phyloP scores from a whole-genome alignment of 1,140 invertebrate species.

The Drosophila quadrilineata region DNA sequence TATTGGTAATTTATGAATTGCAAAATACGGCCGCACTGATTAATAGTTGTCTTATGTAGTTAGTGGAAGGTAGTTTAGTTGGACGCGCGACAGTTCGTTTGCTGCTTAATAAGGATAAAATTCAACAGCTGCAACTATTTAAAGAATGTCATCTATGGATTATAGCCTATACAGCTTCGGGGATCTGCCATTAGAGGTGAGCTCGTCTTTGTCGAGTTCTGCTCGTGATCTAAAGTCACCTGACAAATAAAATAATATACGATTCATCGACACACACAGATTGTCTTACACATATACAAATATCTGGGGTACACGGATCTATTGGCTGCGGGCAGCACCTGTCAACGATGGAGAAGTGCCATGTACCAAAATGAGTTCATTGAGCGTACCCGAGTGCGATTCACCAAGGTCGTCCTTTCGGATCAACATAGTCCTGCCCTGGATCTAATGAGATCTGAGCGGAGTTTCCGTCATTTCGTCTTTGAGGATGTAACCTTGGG shows the following conservation, averaged over 20 bases:
- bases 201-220: not conserved
- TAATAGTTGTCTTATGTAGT: conserved; percentile 26
- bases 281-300: conserved; percentile 85
- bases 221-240: conserved; percentile 54
- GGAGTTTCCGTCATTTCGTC: conserved; percentile 83
- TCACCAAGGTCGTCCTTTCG: conserved; percentile 82
- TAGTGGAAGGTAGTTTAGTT: conserved; percentile 28
- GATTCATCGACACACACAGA: conserved; percentile 80
- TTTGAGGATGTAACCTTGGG: conserved; percentile 85
- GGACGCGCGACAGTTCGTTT: conserved; percentile 24
- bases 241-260: conserved; percentile 44
- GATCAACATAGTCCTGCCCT: conserved; percentile 82
- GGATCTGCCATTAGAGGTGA: conserved; percentile 78
- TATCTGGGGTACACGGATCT: conserved; percentile 84
- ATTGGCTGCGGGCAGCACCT: conserved; percentile 84
- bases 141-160: conserved; percentile 48
- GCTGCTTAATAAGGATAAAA: conserved; percentile 10
- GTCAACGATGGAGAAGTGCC: conserved; percentile 84
- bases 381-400: conserved; percentile 82
- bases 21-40: conserved; percentile 24
- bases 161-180: conserved; percentile 50
- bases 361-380: conserved; percentile 83
- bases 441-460: conserved; percentile 82
- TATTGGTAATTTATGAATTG: conserved; percentile 10
- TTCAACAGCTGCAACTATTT: not conserved